Percentiles rank a stretch among this genome's conserved stretches.
These are phyloP conservation scores for Eciton burchellii DNA, from an alignment of 1,140 invertebrate species.

Conservation along the genomic window DNA sequence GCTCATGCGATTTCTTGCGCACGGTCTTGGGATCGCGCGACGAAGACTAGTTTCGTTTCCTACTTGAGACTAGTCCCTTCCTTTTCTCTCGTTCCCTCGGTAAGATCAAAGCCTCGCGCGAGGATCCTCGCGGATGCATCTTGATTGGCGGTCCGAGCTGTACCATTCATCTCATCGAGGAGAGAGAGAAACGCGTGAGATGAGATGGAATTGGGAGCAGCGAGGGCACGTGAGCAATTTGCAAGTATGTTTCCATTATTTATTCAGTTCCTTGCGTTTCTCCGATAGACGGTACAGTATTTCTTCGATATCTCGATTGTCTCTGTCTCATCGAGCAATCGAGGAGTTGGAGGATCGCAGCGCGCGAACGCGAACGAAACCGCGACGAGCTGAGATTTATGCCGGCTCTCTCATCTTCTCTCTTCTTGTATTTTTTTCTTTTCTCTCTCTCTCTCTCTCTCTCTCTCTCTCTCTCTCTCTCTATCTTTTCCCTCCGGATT, in stretches of 20 bases:
- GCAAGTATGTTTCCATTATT: constrained; percentile 13
- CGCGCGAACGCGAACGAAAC: too few species aligned
- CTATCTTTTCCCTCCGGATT: background rate
- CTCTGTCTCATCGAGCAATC: background rate
- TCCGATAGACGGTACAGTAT: constrained; percentile 17
- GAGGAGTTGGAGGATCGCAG: constrained; percentile 5
- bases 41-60: too few species aligned
- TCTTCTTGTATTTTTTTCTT: too few species aligned
- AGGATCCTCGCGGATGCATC: constrained; percentile 17
- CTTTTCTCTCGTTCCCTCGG: constrained; percentile 14
- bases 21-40: background rate
- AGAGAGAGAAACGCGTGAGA: background rate
- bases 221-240: background rate
- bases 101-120: constrained; percentile 1
- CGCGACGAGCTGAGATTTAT: too few species aligned
- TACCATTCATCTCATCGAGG: background rate
- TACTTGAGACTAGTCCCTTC: background rate
- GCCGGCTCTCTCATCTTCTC: too few species aligned
- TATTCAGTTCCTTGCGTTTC: background rate
- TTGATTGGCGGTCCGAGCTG: background rate
- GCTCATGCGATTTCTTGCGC: background rate
- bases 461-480: background rate
- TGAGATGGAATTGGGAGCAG: constrained; percentile 26
- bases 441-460: background rate
- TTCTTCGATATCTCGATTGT: background rate